phyloP scores from a whole-genome alignment of 2,797 vertebrate species.

The Potorous gilbertii region DNA sequence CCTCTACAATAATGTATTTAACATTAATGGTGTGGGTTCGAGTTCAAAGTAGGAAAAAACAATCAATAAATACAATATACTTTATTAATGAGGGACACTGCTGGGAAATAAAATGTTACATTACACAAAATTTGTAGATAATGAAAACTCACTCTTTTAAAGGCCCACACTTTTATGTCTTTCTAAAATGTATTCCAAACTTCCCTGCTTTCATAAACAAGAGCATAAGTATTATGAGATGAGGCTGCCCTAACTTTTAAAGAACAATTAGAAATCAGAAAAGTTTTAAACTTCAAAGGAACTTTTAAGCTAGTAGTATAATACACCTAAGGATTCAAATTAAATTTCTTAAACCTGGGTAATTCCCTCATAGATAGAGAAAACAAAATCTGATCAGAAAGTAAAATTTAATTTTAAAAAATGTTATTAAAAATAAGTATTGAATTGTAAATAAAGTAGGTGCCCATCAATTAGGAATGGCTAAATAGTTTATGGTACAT shows the following conservation, averaged over 20 bases:
- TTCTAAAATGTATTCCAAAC: not conserved
- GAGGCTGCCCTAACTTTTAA: not conserved
- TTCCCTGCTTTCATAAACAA: not conserved
- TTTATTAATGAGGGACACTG: not conserved
- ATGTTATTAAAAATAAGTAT: not conserved
- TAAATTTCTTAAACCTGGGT: not conserved
- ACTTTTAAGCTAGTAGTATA: not conserved
- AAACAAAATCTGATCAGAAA: not conserved
- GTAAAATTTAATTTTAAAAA: not conserved
- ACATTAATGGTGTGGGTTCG: not conserved
- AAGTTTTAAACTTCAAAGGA: not conserved
- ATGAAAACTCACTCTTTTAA: not conserved
- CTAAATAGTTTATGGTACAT: not conserved
- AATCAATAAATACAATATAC: not conserved
- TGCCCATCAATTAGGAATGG: not conserved
- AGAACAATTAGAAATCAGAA: not conserved
- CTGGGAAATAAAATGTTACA: not conserved
- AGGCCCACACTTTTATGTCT: not conserved
- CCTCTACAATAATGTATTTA: not conserved
- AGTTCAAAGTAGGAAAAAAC: not conserved
- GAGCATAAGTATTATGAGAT: not conserved
- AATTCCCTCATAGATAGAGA: not conserved
- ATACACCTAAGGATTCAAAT: not conserved
- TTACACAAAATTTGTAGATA: not conserved
- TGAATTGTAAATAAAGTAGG: not conserved